A percentile compares a stretch with the other conserved stretches of the same genome.
Evolutionary conservation across 2,113 vertebrate genomes (phyloP).

Genomic region (Tyto alba): DNA sequence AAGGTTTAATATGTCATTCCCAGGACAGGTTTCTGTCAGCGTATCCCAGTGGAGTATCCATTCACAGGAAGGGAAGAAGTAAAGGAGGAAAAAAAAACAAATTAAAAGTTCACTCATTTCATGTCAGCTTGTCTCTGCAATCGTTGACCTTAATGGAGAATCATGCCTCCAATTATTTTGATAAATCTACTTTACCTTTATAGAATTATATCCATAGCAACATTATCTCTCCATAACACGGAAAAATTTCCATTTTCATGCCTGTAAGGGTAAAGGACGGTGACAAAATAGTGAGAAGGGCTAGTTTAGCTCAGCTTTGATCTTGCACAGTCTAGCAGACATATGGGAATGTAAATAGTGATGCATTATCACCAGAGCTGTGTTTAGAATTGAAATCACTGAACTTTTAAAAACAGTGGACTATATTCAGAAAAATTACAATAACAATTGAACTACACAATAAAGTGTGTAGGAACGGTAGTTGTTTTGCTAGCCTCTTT

Average conservation of each 20-base stretch:
- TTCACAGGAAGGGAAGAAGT: not conserved
- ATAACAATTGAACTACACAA: not conserved
- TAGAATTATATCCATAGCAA: slow-evolving; percentile 63
- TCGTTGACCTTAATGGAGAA: slow-evolving; percentile 47
- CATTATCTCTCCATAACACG: slow-evolving; percentile 42
- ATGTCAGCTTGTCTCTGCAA: slow-evolving; percentile 29
- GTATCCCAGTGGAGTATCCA: not conserved
- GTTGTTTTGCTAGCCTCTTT: not conserved
- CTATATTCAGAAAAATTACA: not conserved
- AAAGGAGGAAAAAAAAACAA: not conserved
- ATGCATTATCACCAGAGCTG: slow-evolving; percentile 10
- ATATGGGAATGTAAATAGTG: slow-evolving; percentile 39
- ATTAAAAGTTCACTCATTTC: slow-evolving; percentile 51
- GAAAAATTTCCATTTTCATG: slow-evolving; percentile 60
- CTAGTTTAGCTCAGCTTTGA: slow-evolving; percentile 51
- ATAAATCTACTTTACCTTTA: slow-evolving; percentile 65
- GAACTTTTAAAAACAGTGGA: not conserved
- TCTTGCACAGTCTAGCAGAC: slow-evolving; percentile 29
- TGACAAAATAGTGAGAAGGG: slow-evolving; percentile 17
- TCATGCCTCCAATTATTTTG: slow-evolving; percentile 64
- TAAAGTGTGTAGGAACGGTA: not conserved
- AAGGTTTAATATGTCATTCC: not conserved
- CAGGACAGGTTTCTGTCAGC: not conserved
- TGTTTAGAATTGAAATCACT: slow-evolving; percentile 45
- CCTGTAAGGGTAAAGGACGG: slow-evolving; percentile 29